Conservation (phyloP, 2,888 invertebrate genomes). For the Eumerus sabulonum region DNA sequence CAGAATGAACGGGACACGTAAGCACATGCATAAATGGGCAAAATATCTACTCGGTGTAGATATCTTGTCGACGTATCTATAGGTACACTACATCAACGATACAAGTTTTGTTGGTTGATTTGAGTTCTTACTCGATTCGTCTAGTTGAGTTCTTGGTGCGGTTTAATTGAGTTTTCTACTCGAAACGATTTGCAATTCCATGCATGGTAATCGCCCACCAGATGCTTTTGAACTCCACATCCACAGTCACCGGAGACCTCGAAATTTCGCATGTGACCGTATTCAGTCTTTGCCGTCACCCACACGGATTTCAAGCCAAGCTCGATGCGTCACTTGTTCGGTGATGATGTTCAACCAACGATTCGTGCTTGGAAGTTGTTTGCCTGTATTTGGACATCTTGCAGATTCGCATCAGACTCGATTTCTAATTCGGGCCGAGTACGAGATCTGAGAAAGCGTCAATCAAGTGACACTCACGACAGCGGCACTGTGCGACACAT, state of each 20-base stretch:
- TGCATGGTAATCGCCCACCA: constrained; percentile 1
- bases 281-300: background rate
- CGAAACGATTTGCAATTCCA: constrained; percentile 45
- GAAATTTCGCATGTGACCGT: background rate
- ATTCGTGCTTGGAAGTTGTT: constrained; percentile 17
- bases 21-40: constrained; percentile 47
- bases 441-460: constrained; percentile 44
- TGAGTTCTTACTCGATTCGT: background rate
- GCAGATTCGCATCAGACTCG: constrained; percentile 55
- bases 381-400: constrained; percentile 53
- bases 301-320: background rate
- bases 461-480: constrained; percentile 41
- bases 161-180: constrained; percentile 38
- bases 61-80: constrained; percentile 8
- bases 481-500: background rate
- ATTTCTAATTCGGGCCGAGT: constrained; percentile 20
- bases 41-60: constrained; percentile 20
- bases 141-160: constrained; percentile 14
- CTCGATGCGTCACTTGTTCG: constrained; percentile 31
- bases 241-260: background rate
- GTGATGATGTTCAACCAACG: background rate
- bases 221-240: constrained; percentile 9
- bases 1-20: constrained; percentile 33
- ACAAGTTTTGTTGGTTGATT: constrained; percentile 29
- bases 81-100: constrained; percentile 31